A percentile compares a stretch with the other conserved stretches of the same genome.
Evolutionary conservation across 2,797 vertebrate genomes (phyloP).

Genomic region (Micrastur ruficollis): DNA sequence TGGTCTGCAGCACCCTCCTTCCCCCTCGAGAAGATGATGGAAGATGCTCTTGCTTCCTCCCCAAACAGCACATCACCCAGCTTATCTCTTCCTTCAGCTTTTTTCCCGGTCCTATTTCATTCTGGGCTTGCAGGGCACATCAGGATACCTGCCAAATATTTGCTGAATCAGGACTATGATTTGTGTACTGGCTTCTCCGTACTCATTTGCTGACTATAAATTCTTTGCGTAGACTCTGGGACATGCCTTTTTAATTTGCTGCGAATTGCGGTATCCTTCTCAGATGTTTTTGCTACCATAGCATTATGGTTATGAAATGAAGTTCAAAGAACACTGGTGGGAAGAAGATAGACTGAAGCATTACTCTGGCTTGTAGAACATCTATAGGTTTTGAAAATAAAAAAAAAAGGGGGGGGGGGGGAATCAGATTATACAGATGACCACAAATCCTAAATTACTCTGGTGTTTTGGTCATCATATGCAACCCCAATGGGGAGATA

Average conservation of each 20-base stretch:
- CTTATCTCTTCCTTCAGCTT: not conserved
- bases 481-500: slow-evolving; percentile 25
- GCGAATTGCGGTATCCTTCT: not conserved
- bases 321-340: not conserved
- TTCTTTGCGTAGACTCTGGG: not conserved
- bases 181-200: not conserved
- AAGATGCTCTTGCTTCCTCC: not conserved
- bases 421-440: not conserved
- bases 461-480: slow-evolving; percentile 57
- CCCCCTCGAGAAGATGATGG: not conserved
- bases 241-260: slow-evolving; percentile 47
- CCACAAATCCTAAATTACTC: slow-evolving; percentile 44
- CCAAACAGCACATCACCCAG: not conserved
- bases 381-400: slow-evolving; percentile 3
- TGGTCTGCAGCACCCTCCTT: not conserved
- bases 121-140: not conserved
- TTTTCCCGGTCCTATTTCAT: not conserved
- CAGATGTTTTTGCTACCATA: slow-evolving; percentile 45
- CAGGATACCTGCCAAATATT: slow-evolving; percentile 46
- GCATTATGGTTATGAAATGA: slow-evolving; percentile 34
- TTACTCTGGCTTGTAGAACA: not conserved
- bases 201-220: slow-evolving; percentile 29
- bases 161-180: slow-evolving; percentile 37
- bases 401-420: not conserved
- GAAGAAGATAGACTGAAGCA: slow-evolving; percentile 1